phyloP scores from a whole-genome alignment of 2,888 invertebrate species.

The Drosophila infuscata region DNA sequence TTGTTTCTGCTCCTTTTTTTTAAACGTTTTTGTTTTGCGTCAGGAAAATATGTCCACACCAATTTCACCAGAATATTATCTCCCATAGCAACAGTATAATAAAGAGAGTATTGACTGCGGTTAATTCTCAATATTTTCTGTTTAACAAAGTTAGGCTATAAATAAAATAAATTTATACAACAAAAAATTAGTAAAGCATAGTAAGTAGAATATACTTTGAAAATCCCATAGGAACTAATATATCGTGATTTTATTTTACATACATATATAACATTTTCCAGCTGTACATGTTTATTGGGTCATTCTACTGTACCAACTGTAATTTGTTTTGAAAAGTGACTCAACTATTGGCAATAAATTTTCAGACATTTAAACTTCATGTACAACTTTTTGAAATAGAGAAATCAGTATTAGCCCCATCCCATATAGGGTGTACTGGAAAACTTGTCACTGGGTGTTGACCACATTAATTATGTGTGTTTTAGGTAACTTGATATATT shows the following conservation, averaged over 20 bases:
- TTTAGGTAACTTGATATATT: conserved; percentile 1
- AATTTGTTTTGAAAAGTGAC: not conserved
- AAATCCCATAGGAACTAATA: not conserved
- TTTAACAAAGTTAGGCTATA: not conserved
- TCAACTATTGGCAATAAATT: not conserved
- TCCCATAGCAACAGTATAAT: conserved; percentile 56
- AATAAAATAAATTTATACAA: not conserved
- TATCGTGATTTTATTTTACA: not conserved
- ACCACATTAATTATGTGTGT: conserved; percentile 5
- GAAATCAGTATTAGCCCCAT: not conserved
- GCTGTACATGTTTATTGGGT: not conserved
- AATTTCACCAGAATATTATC: conserved; percentile 44
- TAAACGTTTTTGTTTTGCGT: conserved; percentile 11
- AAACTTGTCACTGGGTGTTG: not conserved
- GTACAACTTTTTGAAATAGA: not conserved
- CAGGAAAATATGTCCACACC: conserved; percentile 38
- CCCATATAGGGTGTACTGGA: not conserved
- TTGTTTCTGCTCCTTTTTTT: conserved; percentile 13
- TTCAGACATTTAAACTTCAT: not conserved
- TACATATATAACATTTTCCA: not conserved
- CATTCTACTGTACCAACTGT: not conserved
- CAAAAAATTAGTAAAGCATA: not conserved
- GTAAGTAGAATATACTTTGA: not conserved
- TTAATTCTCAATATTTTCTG: conserved; percentile 39
- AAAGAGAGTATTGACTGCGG: conserved; percentile 31